Base-by-base conservation (phyloP, 2,797 vertebrate species). In the Buphagus erythrorhynchus region DNA sequence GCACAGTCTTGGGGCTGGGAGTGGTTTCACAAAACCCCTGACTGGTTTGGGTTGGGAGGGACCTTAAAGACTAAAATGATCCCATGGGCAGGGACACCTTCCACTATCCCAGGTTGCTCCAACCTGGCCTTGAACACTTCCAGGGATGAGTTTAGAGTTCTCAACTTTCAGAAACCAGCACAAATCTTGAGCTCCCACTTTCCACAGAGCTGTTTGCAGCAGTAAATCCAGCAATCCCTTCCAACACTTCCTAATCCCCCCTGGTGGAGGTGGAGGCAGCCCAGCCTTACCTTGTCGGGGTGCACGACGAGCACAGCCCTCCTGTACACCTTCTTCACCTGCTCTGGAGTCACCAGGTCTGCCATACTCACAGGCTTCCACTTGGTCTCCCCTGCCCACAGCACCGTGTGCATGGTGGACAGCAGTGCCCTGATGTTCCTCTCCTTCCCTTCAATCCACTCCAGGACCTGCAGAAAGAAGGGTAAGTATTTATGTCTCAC, bases 371-470 rank as follows among this genome's bases (percentile, higher is more conserved):
- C 98, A 0, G 99, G 98, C 91, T 99, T 99, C 99, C 99, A 99
- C 95, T 99, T 99, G 16, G 98, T 99, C 98, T 99, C 99, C 18
- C 99, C 99, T 88, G 99, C 99, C 99, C 99, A 99, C 66, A 99
- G 98, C 85, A 99, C 99, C 0, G 99, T 99, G 86, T 99, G 99
- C 99, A 99, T 99, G 17, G 99, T 99, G 95, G 99, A 99, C 36
- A 99, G 98, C 91, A 99, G 97, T 3, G 99, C 99, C 54, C 99
- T 98, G 95, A 99, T 99, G 74, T 99, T 99, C 74, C 99, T 98
- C 97, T 99, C 99, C 97, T 99, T 99, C 63, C 99, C 99, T 97
- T 99, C 99, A 54, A 99, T 99, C 99, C 99, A 99, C 88, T 99
- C 99, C 92, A 99, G 98, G 78, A 99, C 98, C 99, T 99, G 97